Base-by-base conservation (phyloP, 2,797 vertebrate genomes). In the Neopelma chrysocephalum region DNA sequence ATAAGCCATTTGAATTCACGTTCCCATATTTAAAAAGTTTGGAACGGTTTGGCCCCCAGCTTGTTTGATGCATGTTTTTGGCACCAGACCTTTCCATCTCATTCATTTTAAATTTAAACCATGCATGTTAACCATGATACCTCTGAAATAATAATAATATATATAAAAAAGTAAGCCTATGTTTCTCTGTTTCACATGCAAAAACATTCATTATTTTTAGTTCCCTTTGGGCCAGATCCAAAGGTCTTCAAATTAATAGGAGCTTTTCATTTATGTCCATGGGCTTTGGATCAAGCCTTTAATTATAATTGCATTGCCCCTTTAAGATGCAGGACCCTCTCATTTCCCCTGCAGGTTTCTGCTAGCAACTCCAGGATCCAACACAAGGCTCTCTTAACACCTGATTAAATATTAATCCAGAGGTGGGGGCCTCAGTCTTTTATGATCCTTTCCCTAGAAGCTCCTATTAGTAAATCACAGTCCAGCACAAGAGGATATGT, bases 321-420 rank as follows among this genome's bases (percentile, higher is more conserved):
- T 97, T 96, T 97, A 97, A 97, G 81, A 97, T 82, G 53, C 72
- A 94, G 87, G 82, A 84, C 47, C 34, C 32, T 79, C 61, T 73
- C 54, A 36, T 94, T 97, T 97, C 84, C 93, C 95, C 95, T 94
- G 73, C 93, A 97, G 90, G 95, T 95, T 96, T 97, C 81, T 90
- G 81, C 78, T 93, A 84, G 91, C 81, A 96, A 90, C 86, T 95
- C 94, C 31, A 82, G 95, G 87, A 94, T 97, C 29, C 90, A 68
- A 73, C 61, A 88, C 68, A 69, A 88, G 90, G n/a, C 80, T 84
- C 87, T 97, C 95, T 95, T 93, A 97, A 91, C 90, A 96, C 94
- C 94, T 96, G 94, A 97, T 98, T 97, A 97, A 98, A 97, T 97
- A 97, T 97, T 95, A 97, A 97, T 97, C 80, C 88, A 91, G 93